Base-by-base conservation (phyloP, 2,797 vertebrate species). In the Acanthornis magna region DNA sequence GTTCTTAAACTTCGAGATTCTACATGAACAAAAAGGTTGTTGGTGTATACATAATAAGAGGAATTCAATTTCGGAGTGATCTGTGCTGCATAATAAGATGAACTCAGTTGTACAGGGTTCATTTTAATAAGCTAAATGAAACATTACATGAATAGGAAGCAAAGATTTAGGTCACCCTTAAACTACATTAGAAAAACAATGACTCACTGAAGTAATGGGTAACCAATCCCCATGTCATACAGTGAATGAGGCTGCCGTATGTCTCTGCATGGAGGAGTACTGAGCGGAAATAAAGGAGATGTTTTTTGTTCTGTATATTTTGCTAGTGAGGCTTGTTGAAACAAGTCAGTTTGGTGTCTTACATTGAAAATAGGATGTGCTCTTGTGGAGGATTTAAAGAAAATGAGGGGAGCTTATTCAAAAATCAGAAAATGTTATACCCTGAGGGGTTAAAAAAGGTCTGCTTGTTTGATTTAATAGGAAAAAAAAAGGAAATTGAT, bases 121-220 rank as follows among this genome's bases (percentile, higher is more conserved):
- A 65, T 92, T 91, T 93, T 89, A 88, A 80, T 92, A 94, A 82
- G 61, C 38, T 92, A 60, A 85, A 86, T 54, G 66, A 88, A 93
- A 82, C 45, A 53, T 74, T 1, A 4, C 29, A 38, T 17, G n/a
- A 89, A 51, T 63, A 50, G 42, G 53, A 85, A 36, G 34, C 19
- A 15, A 70, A 89, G 53, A 77, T 89, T 68, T 92, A 95, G 86
- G 67, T 91, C 36, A 30, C 23, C 26, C 14, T 87, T 89, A 66
- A 89, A 79, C 51, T 87, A 5, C 15, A 6, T 87, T 20, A 57
- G 81, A 23, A 88, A 92, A 92, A 34, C 25, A 62, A 21, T 16
- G 78, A 43, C 45, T 61, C 18, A 9, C 3, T 70, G 70, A 47
- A 86, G 51, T 32, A 40, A 55, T 42, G 71, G 43, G 53, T 60